Evolutionary conservation across 2,113 vertebrate genomes (phyloP).

Genomic region (Oreotrochilus melanogaster): DNA sequence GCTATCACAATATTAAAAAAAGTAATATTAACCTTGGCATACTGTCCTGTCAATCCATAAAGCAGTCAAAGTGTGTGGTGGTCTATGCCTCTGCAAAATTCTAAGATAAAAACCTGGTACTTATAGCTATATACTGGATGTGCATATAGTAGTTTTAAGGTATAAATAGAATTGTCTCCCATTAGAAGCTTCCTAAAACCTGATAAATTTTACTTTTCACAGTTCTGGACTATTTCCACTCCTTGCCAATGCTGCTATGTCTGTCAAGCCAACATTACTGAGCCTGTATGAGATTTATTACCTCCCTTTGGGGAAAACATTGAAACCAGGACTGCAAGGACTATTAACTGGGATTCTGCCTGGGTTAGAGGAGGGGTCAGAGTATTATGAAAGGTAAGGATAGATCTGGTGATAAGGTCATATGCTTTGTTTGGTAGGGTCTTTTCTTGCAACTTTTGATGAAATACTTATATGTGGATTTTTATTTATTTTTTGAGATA

Average conservation of each 20-base stretch:
- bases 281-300: conserved; percentile 98
- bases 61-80: neutral
- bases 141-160: neutral
- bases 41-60: neutral
- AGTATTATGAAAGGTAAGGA: conserved; percentile 95
- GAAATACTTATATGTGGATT: neutral
- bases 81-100: neutral
- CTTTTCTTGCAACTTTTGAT: neutral
- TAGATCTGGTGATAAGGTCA: neutral
- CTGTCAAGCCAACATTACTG: conserved; percentile 94
- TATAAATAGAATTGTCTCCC: neutral
- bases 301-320: conserved; percentile 93
- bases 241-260: conserved; percentile 98
- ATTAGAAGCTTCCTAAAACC: neutral
- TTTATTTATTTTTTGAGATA: neutral
- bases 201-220: neutral
- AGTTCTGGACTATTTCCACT: conserved; percentile 98
- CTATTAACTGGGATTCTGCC: conserved; percentile 95
- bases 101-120: neutral
- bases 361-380: conserved; percentile 96
- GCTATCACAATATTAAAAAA: neutral
- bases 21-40: neutral
- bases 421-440: accelerated
- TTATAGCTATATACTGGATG: neutral
- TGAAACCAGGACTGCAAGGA: conserved; percentile 96